Conservation (phyloP, 1,140 invertebrate genomes). For the Paraescarpia echinospica region DNA sequence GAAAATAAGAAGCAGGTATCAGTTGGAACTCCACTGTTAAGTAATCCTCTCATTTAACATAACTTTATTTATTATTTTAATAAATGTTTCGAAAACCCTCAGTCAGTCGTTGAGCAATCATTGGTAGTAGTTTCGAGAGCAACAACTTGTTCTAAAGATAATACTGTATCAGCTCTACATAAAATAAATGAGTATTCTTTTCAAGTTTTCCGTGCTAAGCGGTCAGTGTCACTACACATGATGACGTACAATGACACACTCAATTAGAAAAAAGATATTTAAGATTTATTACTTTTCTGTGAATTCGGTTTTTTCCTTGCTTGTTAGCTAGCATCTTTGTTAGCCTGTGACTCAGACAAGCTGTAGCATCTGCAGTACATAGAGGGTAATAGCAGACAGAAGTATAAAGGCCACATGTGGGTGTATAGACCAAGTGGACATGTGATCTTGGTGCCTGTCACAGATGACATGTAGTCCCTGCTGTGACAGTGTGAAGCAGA, state of each 20-base stretch:
- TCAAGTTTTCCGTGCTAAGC: not conserved
- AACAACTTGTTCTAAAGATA: not conserved
- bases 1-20: no score
- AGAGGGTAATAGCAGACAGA: not conserved
- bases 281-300: not conserved
- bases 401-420: not conserved
- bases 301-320: not conserved
- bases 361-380: not conserved
- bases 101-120: not conserved
- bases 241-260: not conserved
- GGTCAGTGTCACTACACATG: not conserved
- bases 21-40: no score
- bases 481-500: not conserved
- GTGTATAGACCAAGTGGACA: not conserved
- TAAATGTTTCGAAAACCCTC: not conserved
- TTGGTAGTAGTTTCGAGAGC: not conserved
- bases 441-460: not conserved
- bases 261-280: not conserved
- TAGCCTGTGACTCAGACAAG: not conserved
- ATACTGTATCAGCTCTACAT: not conserved
- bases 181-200: not conserved
- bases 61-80: no score
- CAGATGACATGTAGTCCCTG: not conserved
- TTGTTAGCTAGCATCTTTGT: not conserved
- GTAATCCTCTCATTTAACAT: no score